Evolutionary conservation across 2,113 vertebrate genomes (phyloP).

Genomic region (Psilopsiagon aurifrons): DNA sequence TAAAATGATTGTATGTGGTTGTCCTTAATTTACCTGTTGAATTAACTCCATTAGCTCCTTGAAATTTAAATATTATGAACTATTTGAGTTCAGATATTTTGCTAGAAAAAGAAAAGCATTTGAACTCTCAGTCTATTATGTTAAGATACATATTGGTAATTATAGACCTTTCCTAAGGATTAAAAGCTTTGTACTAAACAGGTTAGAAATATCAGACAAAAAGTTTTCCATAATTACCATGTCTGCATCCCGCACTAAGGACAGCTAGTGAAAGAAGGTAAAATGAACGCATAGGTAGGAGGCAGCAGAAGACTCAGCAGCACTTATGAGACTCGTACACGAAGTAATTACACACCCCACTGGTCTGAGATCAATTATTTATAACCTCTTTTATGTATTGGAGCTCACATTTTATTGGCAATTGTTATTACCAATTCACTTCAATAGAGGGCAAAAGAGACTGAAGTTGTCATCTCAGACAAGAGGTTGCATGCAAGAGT

Average conservation of each 20-base stretch:
- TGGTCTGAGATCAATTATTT: conserved; percentile 65
- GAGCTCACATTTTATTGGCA: conserved; percentile 37
- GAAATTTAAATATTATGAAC: neutral
- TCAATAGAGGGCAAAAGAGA: conserved; percentile 78
- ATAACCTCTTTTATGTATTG: conserved; percentile 11
- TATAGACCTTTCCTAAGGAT: neutral
- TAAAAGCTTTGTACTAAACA: conserved; percentile 19
- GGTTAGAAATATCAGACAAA: conserved; percentile 18
- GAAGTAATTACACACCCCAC: conserved; percentile 54
- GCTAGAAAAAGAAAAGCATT: neutral
- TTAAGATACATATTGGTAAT: neutral
- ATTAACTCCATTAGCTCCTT: neutral
- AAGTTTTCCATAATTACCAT: neutral
- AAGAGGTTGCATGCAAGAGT: conserved; percentile 9
- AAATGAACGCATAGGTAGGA: neutral
- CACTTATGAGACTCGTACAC: neutral
- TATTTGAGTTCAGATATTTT: neutral
- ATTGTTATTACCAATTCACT: conserved; percentile 67
- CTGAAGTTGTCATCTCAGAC: conserved; percentile 50
- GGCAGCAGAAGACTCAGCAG: conserved; percentile 35
- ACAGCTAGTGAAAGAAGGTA: neutral
- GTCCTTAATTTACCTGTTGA: neutral
- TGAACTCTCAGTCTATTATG: neutral
- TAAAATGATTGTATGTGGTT: neutral
- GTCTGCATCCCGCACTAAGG: neutral